Evolutionary conservation across 2,888 invertebrate species (phyloP).

Genomic region (Hymenopus coronatus): DNA sequence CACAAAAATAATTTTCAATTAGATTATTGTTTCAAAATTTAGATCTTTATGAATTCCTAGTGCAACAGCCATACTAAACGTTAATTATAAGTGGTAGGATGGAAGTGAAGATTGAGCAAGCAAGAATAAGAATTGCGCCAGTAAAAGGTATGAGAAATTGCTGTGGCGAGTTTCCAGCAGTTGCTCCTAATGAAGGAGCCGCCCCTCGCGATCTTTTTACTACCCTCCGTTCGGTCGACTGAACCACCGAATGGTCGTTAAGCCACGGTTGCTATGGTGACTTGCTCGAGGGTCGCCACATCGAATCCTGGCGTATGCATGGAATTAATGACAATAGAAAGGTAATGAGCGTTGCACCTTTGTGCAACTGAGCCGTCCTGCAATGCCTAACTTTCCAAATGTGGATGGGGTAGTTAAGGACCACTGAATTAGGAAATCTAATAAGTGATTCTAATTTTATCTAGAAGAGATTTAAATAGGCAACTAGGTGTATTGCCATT

Average conservation of each 20-base stretch:
- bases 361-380: too few relatives aligned
- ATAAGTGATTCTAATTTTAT: too few relatives aligned
- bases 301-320: background rate
- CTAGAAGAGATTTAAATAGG: too few relatives aligned
- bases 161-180: background rate
- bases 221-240: background rate
- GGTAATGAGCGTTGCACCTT: background rate
- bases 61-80: background rate
- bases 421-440: too few relatives aligned
- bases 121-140: background rate
- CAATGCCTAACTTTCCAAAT: too few relatives aligned
- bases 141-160: background rate
- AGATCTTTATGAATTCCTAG: background rate
- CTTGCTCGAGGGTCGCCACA: background rate
- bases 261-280: background rate
- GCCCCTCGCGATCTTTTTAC: background rate
- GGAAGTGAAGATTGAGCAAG: background rate
- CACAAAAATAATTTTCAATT: too few relatives aligned
- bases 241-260: background rate
- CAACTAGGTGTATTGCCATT: too few relatives aligned
- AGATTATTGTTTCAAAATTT: background rate
- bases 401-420: too few relatives aligned
- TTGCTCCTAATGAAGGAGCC: background rate
- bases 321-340: background rate
- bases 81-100: background rate